Percentiles rank a stretch among this genome's conserved stretches.
Evolutionary conservation across 1,140 invertebrate species (phyloP).

Genomic region (Temnothorax nylanderi): DNA sequence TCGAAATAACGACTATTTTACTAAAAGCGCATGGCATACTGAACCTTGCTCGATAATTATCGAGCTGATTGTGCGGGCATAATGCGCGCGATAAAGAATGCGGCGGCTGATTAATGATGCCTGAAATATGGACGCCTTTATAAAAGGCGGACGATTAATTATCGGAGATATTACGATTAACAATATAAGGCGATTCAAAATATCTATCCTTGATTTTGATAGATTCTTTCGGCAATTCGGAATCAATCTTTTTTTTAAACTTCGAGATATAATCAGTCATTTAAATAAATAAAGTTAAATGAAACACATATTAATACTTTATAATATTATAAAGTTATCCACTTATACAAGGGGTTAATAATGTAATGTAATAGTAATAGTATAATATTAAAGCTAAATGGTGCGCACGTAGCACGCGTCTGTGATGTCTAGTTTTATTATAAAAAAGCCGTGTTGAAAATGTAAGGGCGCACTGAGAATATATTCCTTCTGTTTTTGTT

Average conservation of each 20-base stretch:
- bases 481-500: no score
- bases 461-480: no score
- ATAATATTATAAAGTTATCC: no score
- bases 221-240: background rate
- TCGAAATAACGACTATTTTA: background rate
- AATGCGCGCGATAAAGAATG: constrained; percentile 44
- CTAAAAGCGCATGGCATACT: constrained; percentile 7
- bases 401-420: no score
- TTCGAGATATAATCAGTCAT: background rate
- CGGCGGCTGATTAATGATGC: constrained; percentile 50
- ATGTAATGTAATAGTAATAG: no score
- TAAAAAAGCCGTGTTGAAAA: no score
- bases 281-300: background rate
- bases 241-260: background rate
- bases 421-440: no score
- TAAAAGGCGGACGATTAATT: constrained; percentile 52
- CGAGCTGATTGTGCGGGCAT: constrained; percentile 16
- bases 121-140: constrained; percentile 2
- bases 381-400: no score
- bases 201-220: background rate
- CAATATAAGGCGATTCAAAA: constrained; percentile 8
- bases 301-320: no score
- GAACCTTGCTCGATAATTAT: constrained; percentile 33
- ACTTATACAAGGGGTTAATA: no score
- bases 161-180: constrained; percentile 38